phyloP scores from a whole-genome alignment of 2,113 vertebrate genomes.

The Plectropomus leopardus region DNA sequence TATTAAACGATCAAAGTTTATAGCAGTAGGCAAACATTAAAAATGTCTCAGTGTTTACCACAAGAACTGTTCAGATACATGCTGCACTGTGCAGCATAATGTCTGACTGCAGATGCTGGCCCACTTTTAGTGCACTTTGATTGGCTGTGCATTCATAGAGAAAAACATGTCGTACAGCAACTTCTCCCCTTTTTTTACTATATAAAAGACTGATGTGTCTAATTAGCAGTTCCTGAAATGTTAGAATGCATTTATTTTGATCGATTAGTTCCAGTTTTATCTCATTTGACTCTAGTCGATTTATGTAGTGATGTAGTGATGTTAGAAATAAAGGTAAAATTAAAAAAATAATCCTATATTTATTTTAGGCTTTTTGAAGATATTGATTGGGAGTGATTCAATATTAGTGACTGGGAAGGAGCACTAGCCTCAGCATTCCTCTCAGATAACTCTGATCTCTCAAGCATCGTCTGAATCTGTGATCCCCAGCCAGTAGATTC shows the following conservation, averaged over 20 bases:
- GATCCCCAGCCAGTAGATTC: constrained; percentile 73
- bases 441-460: constrained; percentile 60
- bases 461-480: constrained; percentile 58
- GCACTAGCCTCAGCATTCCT: constrained; percentile 37
- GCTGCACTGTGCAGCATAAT: not conserved
- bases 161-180: not conserved
- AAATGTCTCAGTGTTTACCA: not conserved
- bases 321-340: not conserved
- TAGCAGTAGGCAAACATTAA: not conserved
- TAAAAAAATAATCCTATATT: not conserved
- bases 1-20: constrained; percentile 9
- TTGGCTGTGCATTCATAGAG: not conserved
- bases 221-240: not conserved
- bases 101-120: constrained; percentile 16
- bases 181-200: not conserved
- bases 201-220: too few species aligned
- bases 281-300: too few species aligned
- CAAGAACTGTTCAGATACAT: not conserved
- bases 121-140: constrained; percentile 9
- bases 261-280: not conserved
- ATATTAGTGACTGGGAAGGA: not conserved
- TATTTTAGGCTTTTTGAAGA: constrained; percentile 15
- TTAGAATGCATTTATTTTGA: not conserved
- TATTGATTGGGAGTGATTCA: constrained; percentile 18
- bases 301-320: not conserved